phyloP scores from a whole-genome alignment of 2,888 invertebrate genomes.

The Nymphalis polychloros region DNA sequence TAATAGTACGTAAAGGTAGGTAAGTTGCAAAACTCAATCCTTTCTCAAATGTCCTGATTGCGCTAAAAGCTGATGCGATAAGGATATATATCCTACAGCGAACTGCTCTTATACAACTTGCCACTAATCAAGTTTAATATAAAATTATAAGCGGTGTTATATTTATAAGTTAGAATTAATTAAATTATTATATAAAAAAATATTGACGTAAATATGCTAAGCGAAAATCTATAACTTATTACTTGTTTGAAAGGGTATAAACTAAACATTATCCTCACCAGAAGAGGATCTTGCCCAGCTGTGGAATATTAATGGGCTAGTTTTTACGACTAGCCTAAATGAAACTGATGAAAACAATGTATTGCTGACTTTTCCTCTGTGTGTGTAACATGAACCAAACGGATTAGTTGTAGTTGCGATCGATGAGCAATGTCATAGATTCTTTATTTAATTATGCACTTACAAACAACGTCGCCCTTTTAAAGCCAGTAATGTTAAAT shows the following conservation, averaged over 20 bases:
- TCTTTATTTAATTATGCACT: not conserved
- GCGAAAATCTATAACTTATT: too few relatives aligned
- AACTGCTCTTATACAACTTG: not conserved
- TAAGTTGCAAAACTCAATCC: not conserved
- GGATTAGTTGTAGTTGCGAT: conserved; percentile 2
- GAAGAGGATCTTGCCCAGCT: too few relatives aligned
- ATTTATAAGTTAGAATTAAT: not conserved
- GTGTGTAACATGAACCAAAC: conserved; percentile 1
- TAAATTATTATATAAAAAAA: not conserved
- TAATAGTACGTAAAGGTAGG: not conserved
- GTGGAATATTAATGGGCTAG: too few relatives aligned
- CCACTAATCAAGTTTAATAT: not conserved
- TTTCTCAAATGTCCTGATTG: conserved; percentile 8
- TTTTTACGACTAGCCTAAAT: not conserved
- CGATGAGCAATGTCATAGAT: conserved; percentile 1
- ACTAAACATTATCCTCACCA: too few relatives aligned
- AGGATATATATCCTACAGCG: conserved; percentile 1
- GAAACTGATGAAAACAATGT: not conserved
- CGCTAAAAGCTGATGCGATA: conserved; percentile 2
- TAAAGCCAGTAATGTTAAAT: not conserved
- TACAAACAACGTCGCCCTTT: not conserved
- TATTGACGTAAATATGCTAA: too few relatives aligned
- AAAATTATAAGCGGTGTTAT: not conserved
- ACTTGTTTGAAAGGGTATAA: too few relatives aligned
- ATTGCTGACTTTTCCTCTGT: not conserved